Evolutionary conservation across 2,113 vertebrate species (phyloP).

Genomic region (Toxotes chatareus): DNA sequence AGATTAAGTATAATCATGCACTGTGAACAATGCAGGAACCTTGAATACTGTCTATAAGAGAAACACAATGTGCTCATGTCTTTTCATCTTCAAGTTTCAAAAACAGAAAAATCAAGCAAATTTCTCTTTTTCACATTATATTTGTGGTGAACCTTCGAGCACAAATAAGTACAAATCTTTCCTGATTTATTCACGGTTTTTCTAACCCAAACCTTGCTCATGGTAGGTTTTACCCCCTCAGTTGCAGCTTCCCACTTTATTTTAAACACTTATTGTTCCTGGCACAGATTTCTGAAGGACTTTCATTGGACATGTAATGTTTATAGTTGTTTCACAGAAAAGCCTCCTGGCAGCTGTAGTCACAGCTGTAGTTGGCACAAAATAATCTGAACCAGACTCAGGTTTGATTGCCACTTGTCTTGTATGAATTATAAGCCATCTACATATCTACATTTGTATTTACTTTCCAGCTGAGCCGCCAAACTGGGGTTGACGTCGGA

Average conservation of each 20-base stretch:
- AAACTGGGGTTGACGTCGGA: background rate
- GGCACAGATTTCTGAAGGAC: background rate
- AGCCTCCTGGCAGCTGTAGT: background rate
- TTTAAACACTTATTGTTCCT: conserved; percentile 1
- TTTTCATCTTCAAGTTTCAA: conserved; percentile 17
- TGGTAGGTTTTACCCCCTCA: background rate
- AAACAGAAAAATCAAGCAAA: background rate
- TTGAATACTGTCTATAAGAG: conserved; percentile 27
- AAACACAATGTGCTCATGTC: conserved; percentile 9
- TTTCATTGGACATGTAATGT: background rate
- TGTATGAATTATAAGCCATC: no score
- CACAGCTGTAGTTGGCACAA: background rate
- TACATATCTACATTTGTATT: no score
- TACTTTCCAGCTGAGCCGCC: background rate
- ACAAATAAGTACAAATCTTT: background rate
- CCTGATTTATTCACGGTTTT: background rate
- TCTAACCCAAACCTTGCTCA: background rate
- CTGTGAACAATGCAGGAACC: conserved; percentile 32
- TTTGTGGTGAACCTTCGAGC: background rate
- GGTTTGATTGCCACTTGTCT: background rate
- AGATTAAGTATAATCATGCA: conserved; percentile 26
- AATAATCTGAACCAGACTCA: background rate
- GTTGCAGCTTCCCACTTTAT: background rate
- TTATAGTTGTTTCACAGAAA: background rate
- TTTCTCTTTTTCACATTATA: background rate